Conservation (phyloP, 2,113 vertebrate genomes). For the Corythornis madagascariensis region DNA sequence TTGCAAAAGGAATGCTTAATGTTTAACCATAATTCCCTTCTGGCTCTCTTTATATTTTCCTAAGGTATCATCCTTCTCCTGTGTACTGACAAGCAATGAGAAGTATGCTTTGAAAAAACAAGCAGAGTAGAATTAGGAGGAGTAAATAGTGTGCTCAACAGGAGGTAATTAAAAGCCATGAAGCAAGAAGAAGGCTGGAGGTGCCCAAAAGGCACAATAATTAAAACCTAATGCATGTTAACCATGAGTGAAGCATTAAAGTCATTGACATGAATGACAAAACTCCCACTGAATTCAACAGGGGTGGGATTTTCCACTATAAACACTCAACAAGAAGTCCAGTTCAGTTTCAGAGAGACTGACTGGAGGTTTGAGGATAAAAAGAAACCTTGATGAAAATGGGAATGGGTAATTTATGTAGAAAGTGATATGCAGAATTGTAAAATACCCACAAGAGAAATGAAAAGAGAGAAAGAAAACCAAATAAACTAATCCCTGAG, state of each 20-base stretch:
- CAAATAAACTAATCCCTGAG: not conserved
- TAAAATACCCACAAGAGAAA: conserved; percentile 27
- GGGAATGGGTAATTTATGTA: not conserved
- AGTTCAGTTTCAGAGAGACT: conserved; percentile 34
- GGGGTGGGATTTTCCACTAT: not conserved
- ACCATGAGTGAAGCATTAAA: conserved; percentile 15
- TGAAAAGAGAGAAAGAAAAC: conserved; percentile 3
- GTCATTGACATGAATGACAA: conserved; percentile 34
- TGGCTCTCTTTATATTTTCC: not conserved
- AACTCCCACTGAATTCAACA: conserved; percentile 33
- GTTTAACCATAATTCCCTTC: not conserved
- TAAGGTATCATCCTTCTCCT: conserved; percentile 1
- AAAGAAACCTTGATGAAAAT: conserved; percentile 43
- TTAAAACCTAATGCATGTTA: conserved; percentile 53
- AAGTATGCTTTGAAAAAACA: not conserved
- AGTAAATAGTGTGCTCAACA: conserved; percentile 24
- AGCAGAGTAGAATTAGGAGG: conserved; percentile 31
- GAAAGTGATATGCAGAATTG: not conserved
- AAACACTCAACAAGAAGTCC: conserved; percentile 8
- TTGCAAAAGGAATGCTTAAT: not conserved
- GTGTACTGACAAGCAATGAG: not conserved
- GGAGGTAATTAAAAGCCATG: conserved; percentile 53
- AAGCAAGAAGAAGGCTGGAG: conserved; percentile 29
- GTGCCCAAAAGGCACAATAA: conserved; percentile 47
- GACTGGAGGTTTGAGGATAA: conserved; percentile 23